Evolutionary conservation across 2,797 vertebrate genomes (phyloP), one percentile per base, ranked within the genome.

Genomic region (Hemibagrus guttatus): DNA sequence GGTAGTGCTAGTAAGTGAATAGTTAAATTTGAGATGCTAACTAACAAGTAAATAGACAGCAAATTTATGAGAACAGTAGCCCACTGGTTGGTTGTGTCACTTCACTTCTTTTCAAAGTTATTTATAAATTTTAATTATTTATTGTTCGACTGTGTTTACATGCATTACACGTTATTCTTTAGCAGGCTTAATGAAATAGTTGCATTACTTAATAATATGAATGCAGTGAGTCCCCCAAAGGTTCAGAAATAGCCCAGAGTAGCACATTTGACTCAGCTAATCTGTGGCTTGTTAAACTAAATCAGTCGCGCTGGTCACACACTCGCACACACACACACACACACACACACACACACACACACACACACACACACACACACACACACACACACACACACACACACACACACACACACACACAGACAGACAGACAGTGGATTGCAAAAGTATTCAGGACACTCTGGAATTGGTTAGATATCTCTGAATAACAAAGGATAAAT

Each of bases 201-300:
- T 16, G 26, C 5, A 52, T 28, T 58, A 35, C 21, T 21, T 58
- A 23, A 35, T 39, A 39, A 79, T 35, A 79, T 58, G 28, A 79
- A 59, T 35, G 56, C 23, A 39, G 2, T 39, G 14, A 2, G 4
- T 79, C 16, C n/a, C 52, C 0, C 16, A 58, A 78, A 35, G 52
- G 0, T 31, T 78, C 54, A 59, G 54, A 76, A 76, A 76, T 56
- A 56, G 49, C 49, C 46, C 23, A 49, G 42, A 52, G 52, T 4
- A 64, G 39, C 12, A 19, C 79, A 81, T 64, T 64, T 81, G 39
- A 81, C 63, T 64, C 58, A 81, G 39, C 26, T 49, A n/a, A 82
- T 82, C 59, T 17, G 59, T 64, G 39, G 42, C 26, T 28, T 17
- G n/a, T 2, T 66, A 46, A n/a, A 49, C 26, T 11, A 14, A 66